Base-by-base conservation (phyloP, 2,113 vertebrate genomes). In the Oreochromis tanganicae region DNA sequence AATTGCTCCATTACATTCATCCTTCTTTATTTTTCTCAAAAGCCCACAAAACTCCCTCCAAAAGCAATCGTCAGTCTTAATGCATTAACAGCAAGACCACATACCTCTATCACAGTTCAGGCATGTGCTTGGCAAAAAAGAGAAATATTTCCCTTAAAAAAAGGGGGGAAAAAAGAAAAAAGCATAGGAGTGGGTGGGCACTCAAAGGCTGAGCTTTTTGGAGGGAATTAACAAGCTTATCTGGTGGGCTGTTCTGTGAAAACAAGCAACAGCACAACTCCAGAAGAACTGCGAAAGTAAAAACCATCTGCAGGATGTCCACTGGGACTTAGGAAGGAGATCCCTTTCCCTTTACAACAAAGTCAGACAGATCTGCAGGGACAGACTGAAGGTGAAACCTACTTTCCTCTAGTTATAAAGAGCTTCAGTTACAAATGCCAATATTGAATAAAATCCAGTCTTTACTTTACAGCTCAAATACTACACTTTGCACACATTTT, bases 141-240 rank as follows among this genome's bases (percentile, higher is more conserved):
- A 27, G 66, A 90, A 75, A 84, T 80, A 88, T 85, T 92, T 92
- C 14, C 46, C 19, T 84, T 7, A 48, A 83, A 80, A 86, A 52
- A 85, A 80, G 82, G 80, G 32, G 32, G 4, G 71, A 46, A 48
- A 34, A 83, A 27, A 29, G 4, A 48, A 29, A 68, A 82, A 61
- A 71, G 21, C 66, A 85, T 46, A 32, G 85, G 78, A 90, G 87
- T 91, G 88, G 89, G 91, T 90, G 93, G 88, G 89, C 87, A 93
- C 52, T 59, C 66, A 75, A 73, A 82, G 80, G 68, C 81, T 75
- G 81, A 86, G 91, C 86, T 85, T 91, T 91, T 87, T 32, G 24
- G 68, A 85, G 86, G 83, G 92, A 90, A 90, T 93, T 94, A 95
- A 93, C 90, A 93, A 93, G 93, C 87, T 93, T 93, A 95, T 90